A percentile compares a stretch with the other conserved stretches of the same genome.
Evolutionary conservation across 1,140 invertebrate genomes (phyloP).

Genomic region (Drosophila bifasciata): DNA sequence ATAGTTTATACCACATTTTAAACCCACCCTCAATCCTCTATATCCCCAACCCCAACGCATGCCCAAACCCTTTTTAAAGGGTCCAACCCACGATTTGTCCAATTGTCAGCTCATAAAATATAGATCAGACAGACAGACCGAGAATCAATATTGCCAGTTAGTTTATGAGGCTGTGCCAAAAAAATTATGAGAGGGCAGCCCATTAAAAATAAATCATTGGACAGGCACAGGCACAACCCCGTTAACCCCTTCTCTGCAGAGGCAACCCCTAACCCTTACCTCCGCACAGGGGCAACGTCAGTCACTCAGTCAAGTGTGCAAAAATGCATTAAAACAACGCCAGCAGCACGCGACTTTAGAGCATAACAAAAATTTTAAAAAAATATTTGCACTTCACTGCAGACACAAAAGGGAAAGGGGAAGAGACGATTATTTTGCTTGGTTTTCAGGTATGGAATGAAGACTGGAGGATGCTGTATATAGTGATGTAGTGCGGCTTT

Average conservation of each 20-base stretch:
- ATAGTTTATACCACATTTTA: background rate
- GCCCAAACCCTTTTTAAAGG: conserved; percentile 19
- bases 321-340: conserved; percentile 73
- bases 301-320: conserved; percentile 75
- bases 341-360: conserved; percentile 65
- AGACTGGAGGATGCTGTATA: conserved; percentile 1
- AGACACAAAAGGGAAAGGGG: conserved; percentile 11
- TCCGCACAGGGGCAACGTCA: conserved; percentile 7
- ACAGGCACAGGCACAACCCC: conserved; percentile 44
- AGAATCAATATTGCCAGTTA: conserved; percentile 60
- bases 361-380: conserved; percentile 52
- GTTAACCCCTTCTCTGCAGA: conserved; percentile 22
- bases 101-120: conserved; percentile 80
- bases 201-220: conserved; percentile 80
- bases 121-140: conserved; percentile 52
- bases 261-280: conserved; percentile 59
- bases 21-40: conserved; percentile 32
- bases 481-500: conserved; percentile 42
- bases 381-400: conserved; percentile 58
- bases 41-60: too few relatives aligned
- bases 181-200: conserved; percentile 65
- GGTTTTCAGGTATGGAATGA: too few relatives aligned
- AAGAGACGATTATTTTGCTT: conserved; percentile 1
- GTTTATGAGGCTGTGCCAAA: conserved; percentile 67
- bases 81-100: conserved; percentile 64